A percentile compares a stretch with the other conserved stretches of the same genome.
These are phyloP conservation scores for Ancistrus triradiatus DNA, from an alignment of 2,113 vertebrate genomes.

Conservation along the genomic window DNA sequence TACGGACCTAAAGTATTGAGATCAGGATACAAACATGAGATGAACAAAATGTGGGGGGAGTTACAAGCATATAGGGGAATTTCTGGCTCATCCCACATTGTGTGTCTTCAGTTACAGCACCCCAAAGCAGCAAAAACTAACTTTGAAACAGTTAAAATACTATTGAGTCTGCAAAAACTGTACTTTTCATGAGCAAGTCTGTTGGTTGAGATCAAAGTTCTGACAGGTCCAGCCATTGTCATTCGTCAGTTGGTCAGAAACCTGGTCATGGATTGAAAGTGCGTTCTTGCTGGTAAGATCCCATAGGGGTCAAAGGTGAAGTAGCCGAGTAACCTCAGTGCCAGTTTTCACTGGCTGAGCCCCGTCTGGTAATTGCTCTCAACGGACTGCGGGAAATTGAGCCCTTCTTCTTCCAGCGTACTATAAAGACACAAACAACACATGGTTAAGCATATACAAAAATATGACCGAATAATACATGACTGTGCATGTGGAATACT, in stretches of 20 bases:
- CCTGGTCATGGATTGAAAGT: conserved; percentile 18
- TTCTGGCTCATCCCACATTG: background rate
- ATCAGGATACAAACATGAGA: background rate
- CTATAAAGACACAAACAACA: conserved; percentile 48
- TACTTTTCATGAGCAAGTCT: background rate
- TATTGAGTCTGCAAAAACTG: background rate
- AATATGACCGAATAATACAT: background rate
- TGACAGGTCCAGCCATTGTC: conserved; percentile 43
- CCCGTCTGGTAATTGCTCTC: conserved; percentile 59
- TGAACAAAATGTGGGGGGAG: background rate
- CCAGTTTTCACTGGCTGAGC: conserved; percentile 62
- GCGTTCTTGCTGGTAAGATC: conserved; percentile 26
- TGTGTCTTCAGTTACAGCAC: background rate
- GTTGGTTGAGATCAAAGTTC: conserved; percentile 20
- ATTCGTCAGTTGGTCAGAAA: conserved; percentile 5
- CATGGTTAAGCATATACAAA: too few species aligned
- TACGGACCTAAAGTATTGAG: background rate
- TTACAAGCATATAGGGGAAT: conserved; percentile 20
- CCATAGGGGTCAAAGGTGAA: conserved; percentile 41
- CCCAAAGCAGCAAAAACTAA: conserved; percentile 1
- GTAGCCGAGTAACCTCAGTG: conserved; percentile 50
- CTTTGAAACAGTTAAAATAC: background rate
- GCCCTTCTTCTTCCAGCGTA: conserved; percentile 69
- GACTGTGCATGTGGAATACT: too few species aligned
- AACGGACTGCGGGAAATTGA: conserved; percentile 68